Percentiles rank a stretch among this genome's conserved stretches.
These are phyloP conservation scores for Diogma glabrata DNA, from an alignment of 2,888 invertebrate species.

Conservation along the genomic window DNA sequence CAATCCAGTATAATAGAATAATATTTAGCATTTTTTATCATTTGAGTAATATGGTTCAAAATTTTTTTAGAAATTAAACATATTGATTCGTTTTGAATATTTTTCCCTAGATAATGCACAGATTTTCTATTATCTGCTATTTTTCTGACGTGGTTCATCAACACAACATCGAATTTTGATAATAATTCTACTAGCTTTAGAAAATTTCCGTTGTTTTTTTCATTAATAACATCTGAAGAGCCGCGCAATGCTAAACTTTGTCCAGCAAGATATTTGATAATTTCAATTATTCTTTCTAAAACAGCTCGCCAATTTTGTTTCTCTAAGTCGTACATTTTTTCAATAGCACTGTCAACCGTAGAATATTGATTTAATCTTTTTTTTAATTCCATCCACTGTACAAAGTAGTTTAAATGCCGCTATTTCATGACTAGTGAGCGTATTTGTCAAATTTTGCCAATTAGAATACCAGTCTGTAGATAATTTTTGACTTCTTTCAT, in stretches of 20 bases:
- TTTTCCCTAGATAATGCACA: background rate
- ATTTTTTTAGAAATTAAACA: no score
- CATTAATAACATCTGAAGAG: background rate
- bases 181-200: background rate
- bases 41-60: conserved; percentile 1
- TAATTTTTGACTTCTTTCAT: no score
- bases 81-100: background rate
- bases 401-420: conserved; percentile 1
- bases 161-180: background rate
- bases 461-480: no score
- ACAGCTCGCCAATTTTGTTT: background rate
- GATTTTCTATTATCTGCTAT: conserved; percentile 3
- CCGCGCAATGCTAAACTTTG: no score
- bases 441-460: background rate
- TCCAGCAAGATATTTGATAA: no score
- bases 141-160: background rate
- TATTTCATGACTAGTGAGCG: background rate
- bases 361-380: background rate
- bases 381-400: background rate
- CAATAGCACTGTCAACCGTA: background rate
- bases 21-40: background rate
- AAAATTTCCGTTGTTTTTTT: no score
- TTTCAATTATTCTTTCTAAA: conserved; percentile 1
- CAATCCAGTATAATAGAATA: background rate
- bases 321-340: background rate